Evolutionary conservation across 2,888 invertebrate genomes (phyloP).

Genomic region (Serrognathus titanus): DNA sequence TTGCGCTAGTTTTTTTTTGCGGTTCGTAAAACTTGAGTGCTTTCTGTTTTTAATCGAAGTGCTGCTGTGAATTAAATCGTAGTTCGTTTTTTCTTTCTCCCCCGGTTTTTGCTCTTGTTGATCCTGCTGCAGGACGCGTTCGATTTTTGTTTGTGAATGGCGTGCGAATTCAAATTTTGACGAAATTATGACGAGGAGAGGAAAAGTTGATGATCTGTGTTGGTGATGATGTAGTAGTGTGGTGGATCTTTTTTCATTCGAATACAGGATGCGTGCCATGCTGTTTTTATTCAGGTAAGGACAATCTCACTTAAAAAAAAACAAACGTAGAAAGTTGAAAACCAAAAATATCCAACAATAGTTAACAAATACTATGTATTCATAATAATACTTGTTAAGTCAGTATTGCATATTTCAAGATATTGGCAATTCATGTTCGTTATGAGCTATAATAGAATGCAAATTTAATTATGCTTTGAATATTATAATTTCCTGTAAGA

Average conservation of each 20-base stretch:
- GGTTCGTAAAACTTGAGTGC: constrained; percentile 4
- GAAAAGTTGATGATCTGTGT: not conserved
- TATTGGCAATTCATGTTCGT: too few relatives aligned
- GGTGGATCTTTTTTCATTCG: not conserved
- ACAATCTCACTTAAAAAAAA: not conserved
- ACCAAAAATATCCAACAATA: too few relatives aligned
- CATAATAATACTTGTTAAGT: too few relatives aligned
- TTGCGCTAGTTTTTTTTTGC: not conserved
- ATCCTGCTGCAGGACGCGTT: too few relatives aligned
- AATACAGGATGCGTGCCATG: constrained; percentile 9
- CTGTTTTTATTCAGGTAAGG: constrained; percentile 10
- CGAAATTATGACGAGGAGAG: not conserved
- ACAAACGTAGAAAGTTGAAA: not conserved
- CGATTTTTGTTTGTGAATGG: too few relatives aligned
- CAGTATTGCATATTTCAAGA: too few relatives aligned
- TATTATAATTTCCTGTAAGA: too few relatives aligned
- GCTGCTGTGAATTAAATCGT: not conserved
- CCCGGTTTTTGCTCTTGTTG: too few relatives aligned
- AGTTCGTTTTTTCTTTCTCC: not conserved
- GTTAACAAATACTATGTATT: too few relatives aligned
- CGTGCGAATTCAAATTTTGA: not conserved
- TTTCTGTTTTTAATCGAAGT: constrained; percentile 5
- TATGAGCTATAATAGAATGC: too few relatives aligned
- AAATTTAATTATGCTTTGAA: too few relatives aligned
- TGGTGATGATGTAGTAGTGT: not conserved